Evolutionary conservation across 2,113 vertebrate species (phyloP), one percentile per base, ranked within the genome.

Genomic region (Alexandromys fortis): DNA sequence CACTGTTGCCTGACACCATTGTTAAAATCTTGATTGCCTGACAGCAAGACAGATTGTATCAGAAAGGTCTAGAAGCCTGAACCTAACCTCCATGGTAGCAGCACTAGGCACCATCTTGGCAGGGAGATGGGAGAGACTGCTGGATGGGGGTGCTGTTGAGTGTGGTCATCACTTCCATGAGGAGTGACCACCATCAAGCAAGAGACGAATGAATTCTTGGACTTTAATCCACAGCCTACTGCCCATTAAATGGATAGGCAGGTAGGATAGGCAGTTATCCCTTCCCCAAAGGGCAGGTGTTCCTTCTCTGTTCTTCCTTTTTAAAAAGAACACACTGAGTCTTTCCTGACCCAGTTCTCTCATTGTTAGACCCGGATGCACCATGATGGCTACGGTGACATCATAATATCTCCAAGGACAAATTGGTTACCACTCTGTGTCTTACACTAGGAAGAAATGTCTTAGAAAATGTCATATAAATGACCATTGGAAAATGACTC

Each of bases 11-110:
- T 55, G 75, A 16, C 3, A 10, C 67, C 14, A 33, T 33, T 73
- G 22, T 52, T 89, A 14, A 24, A 85, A 61, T 65, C 21, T 63
- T 88, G 42, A 55, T 17, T 2, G 1, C n/a, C 11, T 30, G 10
- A 81, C 75, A 68, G 1, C 42, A 65, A 24, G 61, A 38, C 28
- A 88, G 47, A 5, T 30, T 87, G 22, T 67, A 11, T 55, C 75
- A 22, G n/a, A 81, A 77, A 58, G 72, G 72, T 26, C 14, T 2
- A 35, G 72, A 76, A 81, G 14, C 45, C 58, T 17, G n/a, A 67
- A 19, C 49, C 38, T 19, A 0, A 4, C 42, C 63, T 49, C 4
- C 3, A 0, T 0, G 1, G 58, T 33, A 35, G 35, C 7, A 1
- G 24, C 45, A 14, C 21, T 24, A 86, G 77, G 42, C 22, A 81